These are phyloP conservation scores for Pecten maximus DNA, from an alignment of 2,888 invertebrate species.

Conservation along the genomic window DNA sequence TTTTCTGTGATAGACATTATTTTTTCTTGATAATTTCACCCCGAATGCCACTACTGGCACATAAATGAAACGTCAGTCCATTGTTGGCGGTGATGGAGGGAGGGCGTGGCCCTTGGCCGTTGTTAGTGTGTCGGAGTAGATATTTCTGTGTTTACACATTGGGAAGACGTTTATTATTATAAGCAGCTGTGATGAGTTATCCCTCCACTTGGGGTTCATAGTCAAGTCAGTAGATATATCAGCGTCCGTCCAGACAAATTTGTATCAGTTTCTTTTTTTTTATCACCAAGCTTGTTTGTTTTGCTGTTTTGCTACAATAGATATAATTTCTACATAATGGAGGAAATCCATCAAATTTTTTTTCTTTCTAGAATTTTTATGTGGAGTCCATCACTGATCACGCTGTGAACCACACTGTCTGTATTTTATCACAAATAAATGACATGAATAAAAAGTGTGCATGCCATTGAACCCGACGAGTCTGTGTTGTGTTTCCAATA, in stretches of 20 bases:
- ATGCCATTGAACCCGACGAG: not conserved
- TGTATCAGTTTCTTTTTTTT: conserved; percentile 35
- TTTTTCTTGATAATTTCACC: not conserved
- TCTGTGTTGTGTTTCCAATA: not conserved
- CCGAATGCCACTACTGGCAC: not conserved
- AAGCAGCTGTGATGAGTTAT: conserved; percentile 33
- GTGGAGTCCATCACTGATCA: conserved; percentile 20
- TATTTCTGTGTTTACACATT: not conserved
- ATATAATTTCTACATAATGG: conserved; percentile 21
- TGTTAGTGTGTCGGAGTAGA: conserved; percentile 21
- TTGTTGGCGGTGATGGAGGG: not conserved
- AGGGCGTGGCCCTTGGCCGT: not conserved
- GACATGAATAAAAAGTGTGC: conserved; percentile 31
- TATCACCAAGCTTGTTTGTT: conserved; percentile 31
- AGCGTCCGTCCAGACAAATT: conserved; percentile 23
- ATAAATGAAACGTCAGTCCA: not conserved
- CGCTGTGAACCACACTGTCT: conserved; percentile 7
- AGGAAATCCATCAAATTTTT: not conserved
- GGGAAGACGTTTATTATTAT: not conserved
- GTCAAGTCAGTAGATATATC: conserved; percentile 17
- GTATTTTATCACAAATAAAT: conserved; percentile 20
- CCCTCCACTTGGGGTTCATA: not conserved
- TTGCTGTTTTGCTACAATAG: conserved; percentile 19
- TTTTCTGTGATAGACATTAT: conserved; percentile 10
- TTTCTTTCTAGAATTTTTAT: conserved; percentile 35